phyloP scores from a whole-genome alignment of 2,113 vertebrate genomes.

The Grammomys dolichurus region DNA sequence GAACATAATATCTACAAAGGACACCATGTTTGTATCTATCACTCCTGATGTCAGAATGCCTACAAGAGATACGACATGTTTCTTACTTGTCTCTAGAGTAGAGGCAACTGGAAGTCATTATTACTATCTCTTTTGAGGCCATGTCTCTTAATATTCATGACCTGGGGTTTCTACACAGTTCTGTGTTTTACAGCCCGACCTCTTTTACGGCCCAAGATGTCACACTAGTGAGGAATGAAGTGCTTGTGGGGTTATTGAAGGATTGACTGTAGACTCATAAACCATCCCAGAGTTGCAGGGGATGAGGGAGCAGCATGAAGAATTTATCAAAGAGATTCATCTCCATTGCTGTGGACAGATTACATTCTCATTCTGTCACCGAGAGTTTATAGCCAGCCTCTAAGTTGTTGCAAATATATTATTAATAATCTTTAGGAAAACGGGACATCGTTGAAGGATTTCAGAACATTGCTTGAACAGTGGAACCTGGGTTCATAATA shows the following conservation, averaged over 20 bases:
- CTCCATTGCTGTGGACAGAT: slow-evolving; percentile 75
- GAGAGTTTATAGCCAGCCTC: slow-evolving; percentile 59
- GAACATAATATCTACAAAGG: not conserved
- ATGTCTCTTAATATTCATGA: slow-evolving; percentile 70
- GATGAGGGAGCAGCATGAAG: slow-evolving; percentile 71
- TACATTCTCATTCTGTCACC: slow-evolving; percentile 69
- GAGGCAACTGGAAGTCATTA: slow-evolving; percentile 20
- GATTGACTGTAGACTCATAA: slow-evolving; percentile 72
- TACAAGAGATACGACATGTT: not conserved
- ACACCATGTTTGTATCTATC: not conserved
- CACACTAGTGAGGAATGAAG: slow-evolving; percentile 68
- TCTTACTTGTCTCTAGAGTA: slow-evolving; percentile 30
- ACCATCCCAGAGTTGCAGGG: slow-evolving; percentile 73
- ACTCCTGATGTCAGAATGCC: not conserved
- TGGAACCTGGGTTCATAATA: slow-evolving; percentile 53
- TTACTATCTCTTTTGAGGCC: not conserved
- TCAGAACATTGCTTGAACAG: slow-evolving; percentile 67
- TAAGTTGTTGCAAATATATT: slow-evolving; percentile 78
- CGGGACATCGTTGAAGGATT: not conserved
- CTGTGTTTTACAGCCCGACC: slow-evolving; percentile 53
- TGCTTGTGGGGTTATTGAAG: slow-evolving; percentile 31
- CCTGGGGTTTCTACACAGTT: slow-evolving; percentile 9
- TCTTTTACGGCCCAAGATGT: slow-evolving; percentile 65
- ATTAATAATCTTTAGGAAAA: slow-evolving; percentile 83
- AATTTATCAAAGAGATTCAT: slow-evolving; percentile 82